A percentile compares a stretch with the other conserved stretches of the same genome.
These are phyloP conservation scores for Oreocharis arfaki DNA, from an alignment of 2,113 vertebrate genomes.

Conservation along the genomic window DNA sequence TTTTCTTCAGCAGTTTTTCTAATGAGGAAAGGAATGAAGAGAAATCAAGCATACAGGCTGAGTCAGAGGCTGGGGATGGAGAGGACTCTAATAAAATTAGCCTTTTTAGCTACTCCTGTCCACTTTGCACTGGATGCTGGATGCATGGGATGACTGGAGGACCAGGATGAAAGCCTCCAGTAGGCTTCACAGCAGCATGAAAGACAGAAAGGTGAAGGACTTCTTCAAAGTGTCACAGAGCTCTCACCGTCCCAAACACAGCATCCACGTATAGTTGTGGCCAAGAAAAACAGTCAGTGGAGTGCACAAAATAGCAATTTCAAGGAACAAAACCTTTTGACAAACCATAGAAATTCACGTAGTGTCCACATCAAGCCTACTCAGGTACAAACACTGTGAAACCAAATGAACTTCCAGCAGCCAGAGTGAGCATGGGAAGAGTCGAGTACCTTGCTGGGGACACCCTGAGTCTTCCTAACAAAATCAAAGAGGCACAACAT, in stretches of 20 bases:
- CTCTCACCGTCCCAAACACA: neutral
- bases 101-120: neutral
- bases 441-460: neutral
- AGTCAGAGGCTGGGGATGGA: neutral
- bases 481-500: neutral
- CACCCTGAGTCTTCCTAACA: neutral
- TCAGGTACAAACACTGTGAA: neutral
- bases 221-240: neutral
- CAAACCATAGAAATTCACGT: neutral
- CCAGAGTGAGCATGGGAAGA: neutral
- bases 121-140: neutral
- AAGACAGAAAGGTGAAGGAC: neutral
- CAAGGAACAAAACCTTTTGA: neutral
- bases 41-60: neutral
- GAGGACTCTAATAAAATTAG: neutral
- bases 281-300: neutral
- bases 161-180: neutral
- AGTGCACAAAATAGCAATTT: neutral
- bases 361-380: neutral
- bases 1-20: neutral
- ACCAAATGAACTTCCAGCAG: neutral
- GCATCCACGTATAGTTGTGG: neutral
- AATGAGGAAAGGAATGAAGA: neutral
- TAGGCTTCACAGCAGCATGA: neutral
- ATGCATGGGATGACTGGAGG: rapidly evolving